Evolutionary conservation across 2,797 vertebrate genomes (phyloP).

Genomic region (Danio aesculapii): DNA sequence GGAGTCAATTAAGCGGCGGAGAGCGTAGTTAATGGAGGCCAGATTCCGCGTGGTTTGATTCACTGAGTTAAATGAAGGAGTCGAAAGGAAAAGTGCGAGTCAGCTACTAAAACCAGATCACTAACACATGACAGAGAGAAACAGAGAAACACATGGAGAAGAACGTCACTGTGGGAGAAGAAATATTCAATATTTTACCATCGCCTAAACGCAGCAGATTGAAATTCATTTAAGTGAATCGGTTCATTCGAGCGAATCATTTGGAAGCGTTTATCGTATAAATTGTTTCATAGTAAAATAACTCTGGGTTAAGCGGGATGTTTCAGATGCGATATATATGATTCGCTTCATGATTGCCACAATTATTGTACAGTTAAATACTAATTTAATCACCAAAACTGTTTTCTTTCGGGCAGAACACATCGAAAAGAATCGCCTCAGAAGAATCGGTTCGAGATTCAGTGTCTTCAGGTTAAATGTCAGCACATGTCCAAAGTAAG

Average conservation of each 20-base stretch:
- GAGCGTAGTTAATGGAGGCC: constrained; percentile 42
- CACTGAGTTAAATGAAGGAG: constrained; percentile 34
- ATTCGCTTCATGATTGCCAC: not conserved
- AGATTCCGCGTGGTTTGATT: constrained; percentile 44
- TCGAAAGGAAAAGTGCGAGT: constrained; percentile 2
- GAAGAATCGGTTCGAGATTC: not conserved
- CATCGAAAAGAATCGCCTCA: not conserved
- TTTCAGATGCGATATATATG: not conserved
- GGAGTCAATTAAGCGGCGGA: constrained; percentile 39
- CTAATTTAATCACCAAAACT: not conserved
- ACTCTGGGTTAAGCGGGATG: not conserved
- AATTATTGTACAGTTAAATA: not conserved
- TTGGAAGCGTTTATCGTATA: not conserved
- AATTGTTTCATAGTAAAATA: too few relatives aligned
- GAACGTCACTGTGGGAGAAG: not conserved
- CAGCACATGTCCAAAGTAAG: not conserved
- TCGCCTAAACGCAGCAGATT: too few relatives aligned
- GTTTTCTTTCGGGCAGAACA: too few relatives aligned
- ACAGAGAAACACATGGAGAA: not conserved
- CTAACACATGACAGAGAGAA: not conserved
- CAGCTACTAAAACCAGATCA: not conserved
- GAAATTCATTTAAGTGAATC: not conserved
- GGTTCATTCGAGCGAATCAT: not conserved
- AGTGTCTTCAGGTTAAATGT: not conserved
- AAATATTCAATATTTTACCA: not conserved